phyloP scores from a whole-genome alignment of 1,140 invertebrate species.

The Plectus sambesii region DNA sequence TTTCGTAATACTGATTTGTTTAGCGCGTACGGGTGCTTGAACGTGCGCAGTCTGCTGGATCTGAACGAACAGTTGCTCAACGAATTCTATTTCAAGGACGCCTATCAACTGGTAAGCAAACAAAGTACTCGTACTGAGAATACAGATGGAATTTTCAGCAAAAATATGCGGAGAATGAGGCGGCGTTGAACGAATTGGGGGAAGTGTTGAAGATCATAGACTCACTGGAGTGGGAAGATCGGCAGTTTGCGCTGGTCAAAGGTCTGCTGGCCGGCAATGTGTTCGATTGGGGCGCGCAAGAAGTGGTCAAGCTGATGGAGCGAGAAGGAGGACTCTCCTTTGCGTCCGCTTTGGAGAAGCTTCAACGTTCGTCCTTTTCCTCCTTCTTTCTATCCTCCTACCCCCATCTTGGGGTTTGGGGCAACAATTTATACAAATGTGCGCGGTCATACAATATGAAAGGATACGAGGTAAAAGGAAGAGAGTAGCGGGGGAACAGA shows the following conservation, averaged over 20 bases:
- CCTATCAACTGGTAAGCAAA: constrained; percentile 59
- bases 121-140: constrained; percentile 4
- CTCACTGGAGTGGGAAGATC: no score
- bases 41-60: constrained; percentile 74
- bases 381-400: not conserved
- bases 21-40: constrained; percentile 72
- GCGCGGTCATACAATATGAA: no score
- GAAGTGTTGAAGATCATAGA: no score
- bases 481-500: no score
- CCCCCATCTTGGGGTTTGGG: no score
- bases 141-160: constrained; percentile 49
- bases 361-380: constrained; percentile 52
- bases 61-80: constrained; percentile 78
- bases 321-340: constrained; percentile 50
- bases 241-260: constrained; percentile 53
- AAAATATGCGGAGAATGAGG: constrained; percentile 60
- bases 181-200: no score
- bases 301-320: constrained; percentile 70
- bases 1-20: no score
- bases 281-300: constrained; percentile 90
- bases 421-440: no score
- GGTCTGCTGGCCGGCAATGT: constrained; percentile 71
- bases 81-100: constrained; percentile 80
- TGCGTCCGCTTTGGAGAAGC: constrained; percentile 62
- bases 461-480: no score